Evolutionary conservation across 1,140 invertebrate genomes (phyloP).

Genomic region (Scaptomyza graminum): DNA sequence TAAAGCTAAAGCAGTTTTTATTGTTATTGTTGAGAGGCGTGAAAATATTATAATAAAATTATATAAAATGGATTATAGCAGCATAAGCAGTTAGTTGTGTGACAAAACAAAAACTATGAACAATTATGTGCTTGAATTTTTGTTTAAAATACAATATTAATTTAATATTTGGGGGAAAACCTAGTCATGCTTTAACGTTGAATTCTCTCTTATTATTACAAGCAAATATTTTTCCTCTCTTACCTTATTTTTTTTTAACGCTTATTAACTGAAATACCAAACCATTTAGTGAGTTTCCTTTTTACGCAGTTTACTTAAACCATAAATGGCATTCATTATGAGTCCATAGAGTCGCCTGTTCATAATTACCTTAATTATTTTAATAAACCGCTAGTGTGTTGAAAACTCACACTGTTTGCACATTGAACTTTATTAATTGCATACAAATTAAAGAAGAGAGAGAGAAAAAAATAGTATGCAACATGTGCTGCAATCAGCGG

Average conservation of each 20-base stretch:
- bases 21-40: not conserved
- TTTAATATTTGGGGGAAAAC: too few relatives aligned
- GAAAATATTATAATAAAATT: constrained; percentile 13
- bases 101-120: too few relatives aligned
- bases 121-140: too few relatives aligned
- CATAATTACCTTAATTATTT: constrained; percentile 82
- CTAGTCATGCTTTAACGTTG: too few relatives aligned
- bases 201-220: constrained; percentile 6
- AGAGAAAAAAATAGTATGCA: constrained; percentile 37
- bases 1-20: constrained; percentile 18
- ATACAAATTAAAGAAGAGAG: constrained; percentile 17
- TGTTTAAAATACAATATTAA: too few relatives aligned
- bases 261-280: constrained; percentile 1
- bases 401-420: constrained; percentile 53
- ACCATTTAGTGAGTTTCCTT: constrained; percentile 11
- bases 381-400: constrained; percentile 74
- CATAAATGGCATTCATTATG: constrained; percentile 71
- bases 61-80: not conserved
- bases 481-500: constrained; percentile 42
- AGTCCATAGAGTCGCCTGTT: constrained; percentile 33
- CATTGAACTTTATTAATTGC: constrained; percentile 76
- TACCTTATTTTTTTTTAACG: not conserved
- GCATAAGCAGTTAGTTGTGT: not conserved
- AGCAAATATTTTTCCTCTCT: not conserved
- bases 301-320: constrained; percentile 40